phyloP scores from a whole-genome alignment of 2,113 vertebrate genomes.

The Haemorhous mexicanus region DNA sequence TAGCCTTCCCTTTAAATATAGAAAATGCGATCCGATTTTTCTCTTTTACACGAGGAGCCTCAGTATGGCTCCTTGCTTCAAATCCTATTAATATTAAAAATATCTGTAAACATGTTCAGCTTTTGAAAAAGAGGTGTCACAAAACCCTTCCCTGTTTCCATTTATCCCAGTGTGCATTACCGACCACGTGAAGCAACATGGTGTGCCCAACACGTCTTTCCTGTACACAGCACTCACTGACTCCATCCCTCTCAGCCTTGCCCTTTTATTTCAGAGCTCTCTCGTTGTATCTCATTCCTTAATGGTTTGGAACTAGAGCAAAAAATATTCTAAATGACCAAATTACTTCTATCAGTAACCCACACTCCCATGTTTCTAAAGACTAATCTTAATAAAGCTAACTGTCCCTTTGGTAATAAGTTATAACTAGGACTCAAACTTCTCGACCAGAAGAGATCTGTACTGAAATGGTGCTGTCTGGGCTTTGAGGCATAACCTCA shows the following conservation, averaged over 20 bases:
- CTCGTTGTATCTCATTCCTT: neutral
- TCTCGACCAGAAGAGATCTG: neutral
- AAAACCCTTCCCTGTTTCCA: neutral
- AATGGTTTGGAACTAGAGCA: neutral
- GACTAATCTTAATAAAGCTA: neutral
- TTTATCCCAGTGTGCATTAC: neutral
- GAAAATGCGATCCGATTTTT: neutral
- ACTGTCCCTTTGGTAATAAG: neutral
- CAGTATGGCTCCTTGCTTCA: neutral
- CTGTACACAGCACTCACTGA: neutral
- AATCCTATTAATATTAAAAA: neutral
- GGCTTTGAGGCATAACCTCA: neutral
- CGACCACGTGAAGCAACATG: fast-evolving
- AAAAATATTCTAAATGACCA: neutral
- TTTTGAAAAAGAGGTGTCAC: neutral
- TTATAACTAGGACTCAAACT: neutral
- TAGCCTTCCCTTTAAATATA: neutral
- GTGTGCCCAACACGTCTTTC: fast-evolving
- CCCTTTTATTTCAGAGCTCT: neutral
- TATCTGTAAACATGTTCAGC: neutral
- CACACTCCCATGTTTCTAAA: neutral
- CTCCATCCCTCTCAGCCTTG: neutral
- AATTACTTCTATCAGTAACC: neutral
- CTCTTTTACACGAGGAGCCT: neutral
- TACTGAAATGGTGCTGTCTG: neutral